phyloP scores from a whole-genome alignment of 2,888 invertebrate genomes.

The Rotaria socialis region DNA sequence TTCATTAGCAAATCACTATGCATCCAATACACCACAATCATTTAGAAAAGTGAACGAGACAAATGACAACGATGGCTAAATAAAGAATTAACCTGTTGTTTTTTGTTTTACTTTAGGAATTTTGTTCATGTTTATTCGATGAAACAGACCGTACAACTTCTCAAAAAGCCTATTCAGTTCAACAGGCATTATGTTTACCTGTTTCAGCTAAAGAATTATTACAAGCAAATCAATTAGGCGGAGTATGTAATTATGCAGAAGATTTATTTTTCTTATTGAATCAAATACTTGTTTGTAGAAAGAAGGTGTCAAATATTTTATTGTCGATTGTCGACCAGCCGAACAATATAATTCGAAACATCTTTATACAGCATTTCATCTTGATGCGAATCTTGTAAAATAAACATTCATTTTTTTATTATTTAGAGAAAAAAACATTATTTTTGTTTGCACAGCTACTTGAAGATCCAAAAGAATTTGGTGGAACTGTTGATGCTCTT shows the following conservation, averaged over 20 bases:
- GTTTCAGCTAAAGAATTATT: constrained; percentile 89
- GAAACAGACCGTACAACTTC: background rate
- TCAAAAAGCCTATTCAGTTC: constrained; percentile 61
- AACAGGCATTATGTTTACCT: constrained; percentile 85
- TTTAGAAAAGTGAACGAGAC: constrained; percentile 70
- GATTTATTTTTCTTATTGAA: background rate
- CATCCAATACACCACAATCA: constrained; percentile 82
- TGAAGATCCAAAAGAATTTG: constrained; percentile 88
- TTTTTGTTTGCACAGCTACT: constrained; percentile 68
- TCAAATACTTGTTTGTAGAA: constrained; percentile 2
- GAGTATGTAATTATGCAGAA: constrained; percentile 47
- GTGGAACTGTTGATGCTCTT: constrained; percentile 85
- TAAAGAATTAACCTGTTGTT: too few relatives aligned
- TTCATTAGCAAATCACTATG: constrained; percentile 90
- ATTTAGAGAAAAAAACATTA: too few relatives aligned
- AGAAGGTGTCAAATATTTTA: constrained; percentile 69
- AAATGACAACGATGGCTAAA: background rate
- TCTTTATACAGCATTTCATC: constrained; percentile 90
- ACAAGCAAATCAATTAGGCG: constrained; percentile 61
- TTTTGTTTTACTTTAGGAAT: background rate
- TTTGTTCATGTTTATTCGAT: constrained; percentile 14
- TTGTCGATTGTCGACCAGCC: constrained; percentile 91
- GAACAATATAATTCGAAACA: constrained; percentile 96
- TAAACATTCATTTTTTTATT: background rate
- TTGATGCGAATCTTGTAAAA: constrained; percentile 81